phyloP scores from a whole-genome alignment of 1,140 invertebrate genomes.

The Drosophila neocordata region DNA sequence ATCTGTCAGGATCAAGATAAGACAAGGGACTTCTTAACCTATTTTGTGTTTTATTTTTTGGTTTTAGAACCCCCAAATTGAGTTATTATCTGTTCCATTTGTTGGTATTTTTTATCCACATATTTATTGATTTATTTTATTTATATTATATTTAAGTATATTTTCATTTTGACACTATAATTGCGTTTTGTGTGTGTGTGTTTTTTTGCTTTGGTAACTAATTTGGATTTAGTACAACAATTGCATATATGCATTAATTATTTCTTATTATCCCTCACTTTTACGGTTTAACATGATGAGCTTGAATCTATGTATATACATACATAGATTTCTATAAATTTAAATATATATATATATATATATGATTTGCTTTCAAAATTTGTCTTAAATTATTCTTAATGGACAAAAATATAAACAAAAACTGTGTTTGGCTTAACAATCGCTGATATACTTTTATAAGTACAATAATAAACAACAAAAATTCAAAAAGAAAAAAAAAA shows the following conservation, averaged over 20 bases:
- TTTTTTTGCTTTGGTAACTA: constrained; percentile 47
- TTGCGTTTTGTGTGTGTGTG: constrained; percentile 47
- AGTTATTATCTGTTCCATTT: neutral
- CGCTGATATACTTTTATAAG: constrained; percentile 53
- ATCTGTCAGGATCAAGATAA: too few relatives aligned
- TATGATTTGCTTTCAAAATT: constrained; percentile 27
- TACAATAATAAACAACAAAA: constrained; percentile 56
- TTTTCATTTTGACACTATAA: constrained; percentile 74
- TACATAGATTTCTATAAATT: too few relatives aligned
- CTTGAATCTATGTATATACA: constrained; percentile 23
- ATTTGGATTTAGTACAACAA: constrained; percentile 76
- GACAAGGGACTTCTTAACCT: too few relatives aligned
- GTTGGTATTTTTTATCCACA: constrained; percentile 12
- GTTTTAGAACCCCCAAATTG: too few relatives aligned
- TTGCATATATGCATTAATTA: constrained; percentile 18
- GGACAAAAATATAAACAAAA: constrained; percentile 43
- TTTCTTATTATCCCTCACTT: constrained; percentile 19
- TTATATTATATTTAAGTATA: constrained; percentile 52
- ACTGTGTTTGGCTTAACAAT: constrained; percentile 18
- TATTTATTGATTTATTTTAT: constrained; percentile 42
- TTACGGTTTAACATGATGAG: constrained; percentile 42
- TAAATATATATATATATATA: constrained; percentile 19
- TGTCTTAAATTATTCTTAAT: constrained; percentile 30
- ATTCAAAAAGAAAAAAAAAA: constrained; percentile 28
- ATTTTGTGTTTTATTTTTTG: too few relatives aligned